Conservation (phyloP, 2,113 vertebrate genomes). For the Tupaia chinensis region DNA sequence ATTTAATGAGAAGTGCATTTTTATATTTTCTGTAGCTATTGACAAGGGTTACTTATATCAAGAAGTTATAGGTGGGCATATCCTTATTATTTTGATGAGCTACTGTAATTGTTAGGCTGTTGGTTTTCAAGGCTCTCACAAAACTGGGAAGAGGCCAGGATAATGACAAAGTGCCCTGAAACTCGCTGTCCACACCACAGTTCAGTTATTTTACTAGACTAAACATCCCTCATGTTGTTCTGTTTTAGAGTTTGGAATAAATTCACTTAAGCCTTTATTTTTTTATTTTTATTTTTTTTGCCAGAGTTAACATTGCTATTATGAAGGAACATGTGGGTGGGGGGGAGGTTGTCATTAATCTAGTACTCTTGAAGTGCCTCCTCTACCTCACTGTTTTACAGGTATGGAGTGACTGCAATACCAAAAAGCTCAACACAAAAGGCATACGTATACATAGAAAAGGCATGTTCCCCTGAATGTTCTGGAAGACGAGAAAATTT, state of each 20-base stretch:
- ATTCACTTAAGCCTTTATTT: neutral
- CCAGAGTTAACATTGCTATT: neutral
- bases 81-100: neutral
- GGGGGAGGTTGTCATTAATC: neutral
- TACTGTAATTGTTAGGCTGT: neutral
- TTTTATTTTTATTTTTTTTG: neutral
- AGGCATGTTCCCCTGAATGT: neutral
- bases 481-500: neutral
- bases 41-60: neutral
- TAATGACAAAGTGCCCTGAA: neutral
- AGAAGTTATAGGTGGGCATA: neutral
- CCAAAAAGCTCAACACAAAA: neutral
- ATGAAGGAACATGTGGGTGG: too few relatives aligned
- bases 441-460: neutral
- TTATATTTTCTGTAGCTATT: neutral
- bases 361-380: neutral
- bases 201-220: neutral
- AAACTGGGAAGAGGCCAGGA: neutral
- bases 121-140: neutral
- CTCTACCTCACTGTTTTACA: neutral
- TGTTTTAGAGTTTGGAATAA: neutral
- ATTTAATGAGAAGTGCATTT: neutral
- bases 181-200: neutral
- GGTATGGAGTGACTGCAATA: rapidly evolving
- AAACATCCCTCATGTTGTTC: neutral